These are phyloP conservation scores for Esox lucius DNA, from an alignment of 2,797 vertebrate genomes.

Conservation along the genomic window DNA sequence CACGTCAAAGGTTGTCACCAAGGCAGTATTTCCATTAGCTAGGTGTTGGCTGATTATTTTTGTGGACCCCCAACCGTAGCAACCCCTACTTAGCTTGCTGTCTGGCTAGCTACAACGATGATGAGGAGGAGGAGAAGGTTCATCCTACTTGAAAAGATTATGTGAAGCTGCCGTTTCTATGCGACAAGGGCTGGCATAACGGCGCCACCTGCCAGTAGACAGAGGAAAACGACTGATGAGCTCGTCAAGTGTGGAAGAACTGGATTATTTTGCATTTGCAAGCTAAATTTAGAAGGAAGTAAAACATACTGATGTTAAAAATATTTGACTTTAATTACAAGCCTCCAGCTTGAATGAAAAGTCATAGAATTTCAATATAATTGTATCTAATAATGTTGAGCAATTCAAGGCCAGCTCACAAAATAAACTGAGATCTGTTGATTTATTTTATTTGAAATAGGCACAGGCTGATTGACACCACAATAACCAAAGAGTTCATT, in stretches of 20 bases:
- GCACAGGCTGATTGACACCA: not conserved
- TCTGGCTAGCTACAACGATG: slow-evolving; percentile 1
- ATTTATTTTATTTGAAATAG: not conserved
- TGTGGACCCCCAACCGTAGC: not conserved
- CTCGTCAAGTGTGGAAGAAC: too few relatives aligned
- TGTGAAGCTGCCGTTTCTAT: slow-evolving; percentile 10
- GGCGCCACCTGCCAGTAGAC: slow-evolving; percentile 19
- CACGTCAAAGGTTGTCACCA: slow-evolving; percentile 45
- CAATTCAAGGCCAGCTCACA: not conserved
- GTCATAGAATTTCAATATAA: not conserved
- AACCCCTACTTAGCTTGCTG: not conserved
- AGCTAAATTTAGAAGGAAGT: too few relatives aligned
- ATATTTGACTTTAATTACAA: not conserved
- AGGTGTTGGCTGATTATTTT: slow-evolving; percentile 11
- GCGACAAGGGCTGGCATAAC: slow-evolving; percentile 1
- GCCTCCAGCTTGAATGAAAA: too few relatives aligned
- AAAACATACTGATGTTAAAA: not conserved
- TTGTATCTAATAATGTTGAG: not conserved
- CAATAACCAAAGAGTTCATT: not conserved
- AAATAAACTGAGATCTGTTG: not conserved
- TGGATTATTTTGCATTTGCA: too few relatives aligned
- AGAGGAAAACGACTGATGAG: not conserved
- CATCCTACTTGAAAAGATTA: slow-evolving; percentile 15
- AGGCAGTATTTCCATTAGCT: slow-evolving; percentile 29
- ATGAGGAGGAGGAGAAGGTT: slow-evolving; percentile 10